Percentiles rank a stretch among this genome's conserved stretches.
phyloP scores from a whole-genome alignment of 2,797 vertebrate genomes.

The Perodicticus potto region DNA sequence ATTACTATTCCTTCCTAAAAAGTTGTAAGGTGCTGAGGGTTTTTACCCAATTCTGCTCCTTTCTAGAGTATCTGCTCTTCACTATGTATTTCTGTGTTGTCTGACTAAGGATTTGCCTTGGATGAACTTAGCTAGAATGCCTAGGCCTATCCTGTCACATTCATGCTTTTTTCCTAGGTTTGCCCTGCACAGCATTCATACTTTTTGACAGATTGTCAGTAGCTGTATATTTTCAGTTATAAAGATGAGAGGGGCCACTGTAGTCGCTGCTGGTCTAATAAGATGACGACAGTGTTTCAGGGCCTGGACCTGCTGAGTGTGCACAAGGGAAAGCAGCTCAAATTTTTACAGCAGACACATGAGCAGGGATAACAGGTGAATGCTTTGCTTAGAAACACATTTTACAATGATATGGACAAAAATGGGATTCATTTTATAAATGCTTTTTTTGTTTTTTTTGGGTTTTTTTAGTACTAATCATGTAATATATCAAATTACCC shows the following conservation, averaged over 20 bases:
- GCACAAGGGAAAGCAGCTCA: neutral
- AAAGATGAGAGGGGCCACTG: neutral
- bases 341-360: neutral
- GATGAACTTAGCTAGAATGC: neutral
- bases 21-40: neutral
- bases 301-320: neutral
- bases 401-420: neutral
- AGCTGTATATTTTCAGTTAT: neutral
- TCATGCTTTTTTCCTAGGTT: neutral
- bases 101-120: neutral
- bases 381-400: conserved; percentile 33
- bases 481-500: too few species aligned
- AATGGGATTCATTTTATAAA: conserved; percentile 18
- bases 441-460: neutral
- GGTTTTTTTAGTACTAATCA: too few species aligned
- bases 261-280: neutral
- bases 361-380: neutral
- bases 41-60: neutral
- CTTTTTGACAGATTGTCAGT: neutral
- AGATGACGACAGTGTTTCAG: neutral
- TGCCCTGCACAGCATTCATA: neutral
- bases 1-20: neutral
- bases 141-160: neutral
- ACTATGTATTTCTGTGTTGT: neutral
- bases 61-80: neutral